Conservation (phyloP, 2,888 invertebrate genomes). For the Cosmopolites sordidus region DNA sequence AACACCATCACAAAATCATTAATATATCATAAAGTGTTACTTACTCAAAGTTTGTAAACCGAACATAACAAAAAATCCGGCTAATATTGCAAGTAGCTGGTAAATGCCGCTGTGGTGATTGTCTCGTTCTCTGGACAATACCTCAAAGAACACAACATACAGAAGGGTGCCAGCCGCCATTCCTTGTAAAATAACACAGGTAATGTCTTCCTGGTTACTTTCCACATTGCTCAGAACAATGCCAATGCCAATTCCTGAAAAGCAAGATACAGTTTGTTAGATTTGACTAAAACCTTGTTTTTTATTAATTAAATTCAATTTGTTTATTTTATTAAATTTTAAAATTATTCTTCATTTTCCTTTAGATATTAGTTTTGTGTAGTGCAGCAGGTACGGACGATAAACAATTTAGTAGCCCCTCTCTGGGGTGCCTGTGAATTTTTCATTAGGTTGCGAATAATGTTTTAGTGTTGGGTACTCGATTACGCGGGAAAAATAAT, state of each 20-base stretch:
- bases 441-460: too few species aligned
- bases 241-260: conserved; percentile 59
- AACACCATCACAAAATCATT: background rate
- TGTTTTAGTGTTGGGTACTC: too few species aligned
- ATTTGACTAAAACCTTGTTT: too few species aligned
- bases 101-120: conserved; percentile 56
- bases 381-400: too few species aligned
- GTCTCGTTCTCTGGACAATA: conserved; percentile 65
- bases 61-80: conserved; percentile 58
- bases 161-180: conserved; percentile 75
- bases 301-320: too few species aligned
- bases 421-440: too few species aligned
- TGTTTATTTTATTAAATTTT: too few species aligned
- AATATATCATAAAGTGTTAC: conserved; percentile 29
- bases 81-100: conserved; percentile 55
- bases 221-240: conserved; percentile 52
- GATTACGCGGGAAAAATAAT: too few species aligned
- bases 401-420: too few species aligned
- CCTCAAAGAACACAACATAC: conserved; percentile 78
- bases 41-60: conserved; percentile 49
- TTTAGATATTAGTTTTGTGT: too few species aligned
- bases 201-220: conserved; percentile 44
- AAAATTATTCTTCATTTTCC: too few species aligned
- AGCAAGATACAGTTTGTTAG: background rate
- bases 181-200: conserved; percentile 60